Base-by-base conservation (phyloP, 2,797 vertebrate species). In the Chaenodraco wilsoni region DNA sequence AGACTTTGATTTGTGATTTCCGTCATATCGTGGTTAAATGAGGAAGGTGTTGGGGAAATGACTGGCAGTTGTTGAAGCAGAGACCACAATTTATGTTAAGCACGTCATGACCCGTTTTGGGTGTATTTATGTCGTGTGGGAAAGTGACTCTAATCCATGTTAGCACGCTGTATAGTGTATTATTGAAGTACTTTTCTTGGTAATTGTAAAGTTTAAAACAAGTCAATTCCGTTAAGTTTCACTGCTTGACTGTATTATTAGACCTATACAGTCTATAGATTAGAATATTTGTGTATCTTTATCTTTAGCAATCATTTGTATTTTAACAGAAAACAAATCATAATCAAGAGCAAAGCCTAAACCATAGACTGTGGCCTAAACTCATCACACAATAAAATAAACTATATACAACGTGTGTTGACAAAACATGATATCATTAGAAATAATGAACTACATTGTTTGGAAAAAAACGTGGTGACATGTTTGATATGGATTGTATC, bases 131-230 rank as follows among this genome's bases (percentile, higher is more conserved):
- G 0, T 54, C 15, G 49, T 3, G 11, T 43, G 12, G 37, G 17
- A 59, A 76, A 65, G 17, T 31, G 11, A 50, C 9, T 37, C 33
- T 16, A 17, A 55, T 44, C 12, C 13, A 33, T 17, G 5, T 23
- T 13, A 9, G 8, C 33, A 27, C 13, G 7, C 40, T 13, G 3
- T 15, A 1, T 14, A 40, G 15, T 43, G 45, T n/a, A 14, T 44
- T 11, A 46, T 40, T 21, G 0, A 48, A 33, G 16, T 43, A 2
- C 55, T 54, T 45, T 27, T 48, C 4, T 46, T 37, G 0, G 8
- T 68, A 19, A 12, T 67, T 62, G 46, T 58, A 19, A n/a, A 60
- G 41, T 41, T 55, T 62, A 17, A 41, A 62, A 23, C 9, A 46
- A 40, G 54, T 1, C 8, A 19, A 48, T 7, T 21, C 6, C 2